Evolutionary conservation across 2,113 vertebrate genomes (phyloP).

Genomic region (Ahaetulla prasina): DNA sequence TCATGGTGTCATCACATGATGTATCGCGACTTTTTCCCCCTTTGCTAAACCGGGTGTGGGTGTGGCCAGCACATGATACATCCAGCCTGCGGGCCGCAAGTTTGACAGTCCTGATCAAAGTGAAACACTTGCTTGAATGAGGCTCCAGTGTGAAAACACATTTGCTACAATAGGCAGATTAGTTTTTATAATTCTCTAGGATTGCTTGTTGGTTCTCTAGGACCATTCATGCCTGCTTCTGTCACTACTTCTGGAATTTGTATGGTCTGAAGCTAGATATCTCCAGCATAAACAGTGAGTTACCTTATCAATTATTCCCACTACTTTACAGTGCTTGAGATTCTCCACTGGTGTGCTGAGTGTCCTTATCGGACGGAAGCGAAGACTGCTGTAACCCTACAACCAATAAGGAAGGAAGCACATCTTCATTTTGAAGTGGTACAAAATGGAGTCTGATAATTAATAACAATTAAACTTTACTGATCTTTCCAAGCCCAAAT

Average conservation of each 20-base stretch:
- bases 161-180: not conserved
- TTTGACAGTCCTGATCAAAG: not conserved
- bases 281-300: not conserved
- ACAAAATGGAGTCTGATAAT: not conserved
- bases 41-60: too few relatives aligned
- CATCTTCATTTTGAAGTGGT: fast-evolving
- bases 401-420: not conserved
- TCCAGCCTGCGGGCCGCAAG: too few relatives aligned
- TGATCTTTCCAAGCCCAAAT: not conserved
- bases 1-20: too few relatives aligned
- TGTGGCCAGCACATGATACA: too few relatives aligned
- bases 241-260: not conserved
- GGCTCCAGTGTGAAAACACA: not conserved
- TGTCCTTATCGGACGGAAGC: constrained; percentile 91
- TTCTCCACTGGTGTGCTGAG: constrained; percentile 92
- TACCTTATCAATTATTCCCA: constrained; percentile 92
- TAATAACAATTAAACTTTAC: not conserved
- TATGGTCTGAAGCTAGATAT: not conserved
- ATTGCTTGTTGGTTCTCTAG: not conserved
- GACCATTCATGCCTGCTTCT: not conserved
- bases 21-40: too few relatives aligned
- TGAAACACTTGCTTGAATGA: not conserved
- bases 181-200: not conserved
- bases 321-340: constrained; percentile 85
- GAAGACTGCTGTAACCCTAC: constrained; percentile 95